Base-by-base conservation (phyloP, 2,888 invertebrate species). In the Temnothorax unifasciatus region DNA sequence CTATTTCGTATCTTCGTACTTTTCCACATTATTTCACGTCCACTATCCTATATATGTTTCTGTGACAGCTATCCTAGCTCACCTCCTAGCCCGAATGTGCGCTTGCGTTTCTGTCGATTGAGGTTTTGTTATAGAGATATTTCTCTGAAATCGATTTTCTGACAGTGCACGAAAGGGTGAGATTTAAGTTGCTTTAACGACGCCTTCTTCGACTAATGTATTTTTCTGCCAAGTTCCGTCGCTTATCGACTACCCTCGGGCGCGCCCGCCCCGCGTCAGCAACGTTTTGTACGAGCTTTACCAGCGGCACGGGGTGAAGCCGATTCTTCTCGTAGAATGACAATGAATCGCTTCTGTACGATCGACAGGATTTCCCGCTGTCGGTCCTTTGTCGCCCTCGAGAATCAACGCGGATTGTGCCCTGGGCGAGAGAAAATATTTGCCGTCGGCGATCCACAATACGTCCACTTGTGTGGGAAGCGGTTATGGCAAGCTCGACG, bases 301-400 rank as follows among this genome's bases (percentile, higher is more conserved):
- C 57, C 54, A 61, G n/a, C 71, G 71, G 68, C 64, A 79, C 63
- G 74, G 82, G 75, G 82, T 85, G 34, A 52, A 52, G 69, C 74
- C 74, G 64, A 71, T 74, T 79, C 83, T 64, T 57, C 69, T 29
- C 74, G 50, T 38, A 47, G 47, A 25, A 77, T 44, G 77, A 64
- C 66, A 77, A 79, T 84, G 79, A 84, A 74, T 82, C 69, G 83
- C 83, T 82, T 77, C 84, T 82, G 82, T 75, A 59, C 76, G 87
- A 86, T 81, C 88, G 90, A 91, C 87, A 89, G 90, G 86, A 90
- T 89, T 90, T 89, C 88, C 90, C 86, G 88, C 90, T 90, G 90
- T 89, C 90, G 90, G 89, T 86, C 90, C 90, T 88, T 91, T 90
- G 88, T 90, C 85, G 86, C 82, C 83, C 84, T 83, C 82, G 82